phyloP scores from a whole-genome alignment of 2,113 vertebrate genomes.

The Podarcis muralis region DNA sequence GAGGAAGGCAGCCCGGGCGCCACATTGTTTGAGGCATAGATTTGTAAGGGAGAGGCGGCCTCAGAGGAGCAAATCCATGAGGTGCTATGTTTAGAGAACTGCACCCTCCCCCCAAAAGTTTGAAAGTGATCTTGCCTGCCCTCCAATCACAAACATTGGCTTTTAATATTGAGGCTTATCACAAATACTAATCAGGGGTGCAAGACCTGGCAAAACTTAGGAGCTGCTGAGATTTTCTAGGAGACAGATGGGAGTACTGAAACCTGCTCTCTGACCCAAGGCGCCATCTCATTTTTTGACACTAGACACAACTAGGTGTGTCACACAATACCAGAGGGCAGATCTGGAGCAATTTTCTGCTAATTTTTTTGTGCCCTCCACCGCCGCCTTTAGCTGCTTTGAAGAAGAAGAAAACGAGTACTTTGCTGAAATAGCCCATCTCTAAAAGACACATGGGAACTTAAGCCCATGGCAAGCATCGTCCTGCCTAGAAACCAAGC shows the following conservation, averaged over 20 bases:
- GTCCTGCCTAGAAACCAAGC: background rate
- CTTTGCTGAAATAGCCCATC: no score
- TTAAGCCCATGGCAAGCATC: background rate
- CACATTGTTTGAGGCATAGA: background rate
- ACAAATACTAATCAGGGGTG: background rate
- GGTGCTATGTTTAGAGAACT: background rate
- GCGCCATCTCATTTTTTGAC: no score
- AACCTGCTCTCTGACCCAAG: background rate
- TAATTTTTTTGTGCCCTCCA: no score
- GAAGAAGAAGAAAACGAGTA: no score
- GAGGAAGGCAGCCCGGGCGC: background rate
- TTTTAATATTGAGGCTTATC: background rate
- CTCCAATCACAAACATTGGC: background rate
- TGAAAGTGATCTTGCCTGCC: background rate
- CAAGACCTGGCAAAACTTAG: background rate
- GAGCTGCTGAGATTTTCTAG: background rate
- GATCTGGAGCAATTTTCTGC: no score
- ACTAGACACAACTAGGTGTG: no score
- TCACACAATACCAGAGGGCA: no score
- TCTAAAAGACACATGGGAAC: background rate
- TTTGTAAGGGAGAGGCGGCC: background rate
- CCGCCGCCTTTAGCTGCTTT: no score
- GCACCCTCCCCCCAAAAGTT: background rate
- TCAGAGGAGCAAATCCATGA: background rate
- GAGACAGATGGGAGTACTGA: background rate